A percentile compares a stretch with the other conserved stretches of the same genome.
Conservation (phyloP, 2,113 vertebrate genomes). For the Ammospiza caudacuta region DNA sequence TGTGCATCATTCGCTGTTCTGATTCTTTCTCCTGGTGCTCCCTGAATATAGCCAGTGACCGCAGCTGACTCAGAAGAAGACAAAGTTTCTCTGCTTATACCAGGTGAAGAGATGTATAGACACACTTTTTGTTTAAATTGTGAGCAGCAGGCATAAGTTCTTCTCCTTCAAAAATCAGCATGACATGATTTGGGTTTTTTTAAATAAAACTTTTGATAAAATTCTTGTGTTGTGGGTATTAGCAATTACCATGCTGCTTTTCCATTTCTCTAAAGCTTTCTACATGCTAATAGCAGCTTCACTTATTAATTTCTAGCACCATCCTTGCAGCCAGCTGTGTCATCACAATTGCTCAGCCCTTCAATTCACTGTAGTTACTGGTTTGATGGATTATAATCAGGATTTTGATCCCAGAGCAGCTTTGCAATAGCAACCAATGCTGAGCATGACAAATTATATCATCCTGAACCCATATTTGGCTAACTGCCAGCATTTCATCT, state of each 20-base stretch:
- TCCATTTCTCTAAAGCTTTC: background rate
- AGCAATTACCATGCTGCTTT: background rate
- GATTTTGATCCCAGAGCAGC: conserved; percentile 10
- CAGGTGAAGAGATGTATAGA: background rate
- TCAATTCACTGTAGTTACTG: background rate
- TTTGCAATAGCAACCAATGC: background rate
- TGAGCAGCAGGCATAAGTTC: background rate
- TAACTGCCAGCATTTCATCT: background rate
- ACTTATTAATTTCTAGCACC: background rate
- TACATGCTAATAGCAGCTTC: background rate
- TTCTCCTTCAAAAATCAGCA: background rate
- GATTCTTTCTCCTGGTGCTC: background rate
- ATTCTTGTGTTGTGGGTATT: background rate
- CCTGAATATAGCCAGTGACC: background rate
- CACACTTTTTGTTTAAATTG: background rate
- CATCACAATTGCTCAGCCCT: background rate
- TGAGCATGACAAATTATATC: background rate
- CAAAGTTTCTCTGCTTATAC: background rate
- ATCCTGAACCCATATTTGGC: background rate
- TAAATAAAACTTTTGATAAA: background rate
- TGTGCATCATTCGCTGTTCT: background rate
- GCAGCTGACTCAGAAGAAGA: background rate
- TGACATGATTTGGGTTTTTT: background rate
- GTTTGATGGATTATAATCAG: conserved; percentile 34
- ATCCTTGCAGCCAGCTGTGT: background rate